A percentile compares a stretch with the other conserved stretches of the same genome.
phyloP scores from a whole-genome alignment of 1,140 invertebrate genomes.

The Cydia fagiglandana region DNA sequence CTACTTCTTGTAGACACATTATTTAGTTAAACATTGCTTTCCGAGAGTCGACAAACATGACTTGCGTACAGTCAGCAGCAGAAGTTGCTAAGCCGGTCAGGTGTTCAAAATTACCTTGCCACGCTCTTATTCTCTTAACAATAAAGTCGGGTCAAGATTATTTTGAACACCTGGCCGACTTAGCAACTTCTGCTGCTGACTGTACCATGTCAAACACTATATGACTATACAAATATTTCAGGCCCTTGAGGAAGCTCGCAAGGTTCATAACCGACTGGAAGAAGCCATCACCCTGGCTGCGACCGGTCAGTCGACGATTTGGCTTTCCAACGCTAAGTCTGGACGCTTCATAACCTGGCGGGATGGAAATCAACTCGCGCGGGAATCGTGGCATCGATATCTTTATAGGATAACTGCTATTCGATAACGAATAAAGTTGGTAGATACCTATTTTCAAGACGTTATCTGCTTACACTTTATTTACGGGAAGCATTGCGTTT shows the following conservation, averaged over 20 bases:
- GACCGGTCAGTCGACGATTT: slow-evolving; percentile 43
- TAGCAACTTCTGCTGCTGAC: too few species aligned
- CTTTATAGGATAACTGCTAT: slow-evolving; percentile 57
- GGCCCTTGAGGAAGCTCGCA: slow-evolving; percentile 54
- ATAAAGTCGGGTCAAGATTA: too few species aligned
- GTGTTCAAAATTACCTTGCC: too few species aligned
- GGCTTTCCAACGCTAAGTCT: slow-evolving; percentile 52
- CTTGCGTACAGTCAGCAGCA: too few species aligned
- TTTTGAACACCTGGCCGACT: too few species aligned
- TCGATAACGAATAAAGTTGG: slow-evolving; percentile 27
- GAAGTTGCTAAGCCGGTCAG: too few species aligned
- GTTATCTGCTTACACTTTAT: background rate
- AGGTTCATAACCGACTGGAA: slow-evolving; percentile 56
- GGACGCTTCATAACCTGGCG: slow-evolving; percentile 53
- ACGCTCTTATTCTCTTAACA: too few species aligned
- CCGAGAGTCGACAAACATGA: too few species aligned
- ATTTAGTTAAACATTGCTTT: too few species aligned
- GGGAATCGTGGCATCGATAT: slow-evolving; percentile 54
- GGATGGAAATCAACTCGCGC: slow-evolving; percentile 40
- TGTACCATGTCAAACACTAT: background rate
- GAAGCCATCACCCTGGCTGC: slow-evolving; percentile 50
- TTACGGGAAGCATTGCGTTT: too few species aligned
- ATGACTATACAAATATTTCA: slow-evolving; percentile 19
- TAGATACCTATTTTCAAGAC: background rate
- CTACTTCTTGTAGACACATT: too few species aligned